These are phyloP conservation scores for Lepus timidus DNA, from an alignment of 2,113 vertebrate species.

Conservation along the genomic window DNA sequence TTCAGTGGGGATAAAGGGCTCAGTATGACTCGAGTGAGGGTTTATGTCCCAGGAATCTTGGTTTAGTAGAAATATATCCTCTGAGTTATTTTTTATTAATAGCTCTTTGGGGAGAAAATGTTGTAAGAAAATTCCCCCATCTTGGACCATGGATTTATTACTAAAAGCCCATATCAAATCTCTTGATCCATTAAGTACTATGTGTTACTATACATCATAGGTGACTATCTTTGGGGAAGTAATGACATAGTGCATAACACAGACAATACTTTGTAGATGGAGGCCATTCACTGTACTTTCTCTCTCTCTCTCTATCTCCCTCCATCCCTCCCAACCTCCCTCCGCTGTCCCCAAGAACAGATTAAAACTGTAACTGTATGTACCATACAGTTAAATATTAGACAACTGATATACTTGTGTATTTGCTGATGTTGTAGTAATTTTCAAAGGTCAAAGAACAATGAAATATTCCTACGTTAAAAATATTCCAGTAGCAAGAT, in stretches of 20 bases:
- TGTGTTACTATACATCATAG: conserved; percentile 58
- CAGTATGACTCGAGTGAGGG: conserved; percentile 64
- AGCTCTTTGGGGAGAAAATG: conserved; percentile 63
- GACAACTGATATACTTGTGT: not conserved
- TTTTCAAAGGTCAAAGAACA: not conserved
- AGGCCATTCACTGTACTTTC: conserved; percentile 9
- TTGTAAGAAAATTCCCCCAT: conserved; percentile 74
- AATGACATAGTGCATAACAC: not conserved
- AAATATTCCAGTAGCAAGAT: not conserved
- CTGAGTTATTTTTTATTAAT: conserved; percentile 76
- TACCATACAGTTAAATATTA: not conserved
- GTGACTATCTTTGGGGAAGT: conserved; percentile 49
- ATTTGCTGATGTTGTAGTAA: not conserved
- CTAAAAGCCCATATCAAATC: conserved; percentile 75
- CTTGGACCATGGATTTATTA: conserved; percentile 73
- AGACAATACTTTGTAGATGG: conserved; percentile 41
- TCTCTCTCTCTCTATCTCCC: not conserved
- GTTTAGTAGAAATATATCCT: conserved; percentile 78
- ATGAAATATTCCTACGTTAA: not conserved
- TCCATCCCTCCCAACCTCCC: too few species aligned
- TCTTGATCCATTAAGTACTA: conserved; percentile 76
- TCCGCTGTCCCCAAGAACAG: not conserved
- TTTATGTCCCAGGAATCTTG: conserved; percentile 79
- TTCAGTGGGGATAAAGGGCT: conserved; percentile 80
- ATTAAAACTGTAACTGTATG: not conserved